These are phyloP conservation scores for Hybognathus amarus DNA, from an alignment of 2,797 vertebrate species.

Conservation along the genomic window DNA sequence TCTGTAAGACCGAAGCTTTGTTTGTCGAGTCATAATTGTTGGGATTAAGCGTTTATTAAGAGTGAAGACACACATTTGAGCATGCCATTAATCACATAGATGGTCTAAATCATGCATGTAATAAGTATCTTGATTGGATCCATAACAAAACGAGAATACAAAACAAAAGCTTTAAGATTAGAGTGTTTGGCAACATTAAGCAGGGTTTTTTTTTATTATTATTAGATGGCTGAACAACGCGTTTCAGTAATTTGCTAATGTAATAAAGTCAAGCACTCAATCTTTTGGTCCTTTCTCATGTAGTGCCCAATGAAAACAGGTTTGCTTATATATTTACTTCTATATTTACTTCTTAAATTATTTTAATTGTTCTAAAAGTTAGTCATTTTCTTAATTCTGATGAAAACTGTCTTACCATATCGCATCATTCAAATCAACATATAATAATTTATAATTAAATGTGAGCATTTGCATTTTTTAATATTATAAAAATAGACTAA, in stretches of 20 bases:
- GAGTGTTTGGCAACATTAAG: neutral
- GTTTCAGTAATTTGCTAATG: neutral
- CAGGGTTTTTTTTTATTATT: neutral
- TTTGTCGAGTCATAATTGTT: constrained; percentile 30
- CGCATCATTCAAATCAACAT: no score
- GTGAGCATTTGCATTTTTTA: neutral
- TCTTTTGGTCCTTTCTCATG: constrained; percentile 6
- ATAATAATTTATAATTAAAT: neutral
- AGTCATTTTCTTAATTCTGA: neutral
- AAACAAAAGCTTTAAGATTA: constrained; percentile 1
- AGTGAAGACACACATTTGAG: constrained; percentile 7
- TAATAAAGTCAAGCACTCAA: neutral
- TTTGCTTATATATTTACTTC: neutral
- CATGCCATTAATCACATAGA: constrained; percentile 33
- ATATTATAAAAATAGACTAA: neutral
- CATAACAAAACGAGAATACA: neutral
- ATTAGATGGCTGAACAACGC: neutral
- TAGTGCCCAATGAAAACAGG: neutral
- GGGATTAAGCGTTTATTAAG: constrained; percentile 5
- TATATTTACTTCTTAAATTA: no score
- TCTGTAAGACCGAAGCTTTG: constrained; percentile 5
- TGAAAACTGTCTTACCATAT: neutral
- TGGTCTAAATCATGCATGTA: constrained; percentile 33
- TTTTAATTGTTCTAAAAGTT: no score
- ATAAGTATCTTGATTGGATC: constrained; percentile 19